Conservation (phyloP, 2,888 invertebrate genomes). For the Teleogryllus oceanicus region DNA sequence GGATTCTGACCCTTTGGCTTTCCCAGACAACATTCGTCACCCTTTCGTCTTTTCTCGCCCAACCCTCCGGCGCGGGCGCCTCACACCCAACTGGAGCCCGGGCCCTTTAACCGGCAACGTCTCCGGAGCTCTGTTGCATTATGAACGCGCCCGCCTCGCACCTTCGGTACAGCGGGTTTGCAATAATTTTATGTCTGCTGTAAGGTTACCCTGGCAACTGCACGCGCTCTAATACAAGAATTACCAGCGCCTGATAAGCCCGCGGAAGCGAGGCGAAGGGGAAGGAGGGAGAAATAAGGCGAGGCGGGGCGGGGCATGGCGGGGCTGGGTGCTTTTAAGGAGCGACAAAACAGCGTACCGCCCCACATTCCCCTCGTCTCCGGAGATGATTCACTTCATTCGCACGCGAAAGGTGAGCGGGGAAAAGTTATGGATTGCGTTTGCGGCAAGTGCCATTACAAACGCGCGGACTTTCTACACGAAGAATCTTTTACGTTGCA, state of each 20-base stretch:
- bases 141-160: neutral
- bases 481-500: neutral
- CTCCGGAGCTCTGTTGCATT: neutral
- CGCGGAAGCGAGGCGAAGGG: neutral
- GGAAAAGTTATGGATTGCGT: neutral
- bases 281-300: neutral
- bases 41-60: neutral
- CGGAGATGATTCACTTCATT: neutral
- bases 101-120: neutral
- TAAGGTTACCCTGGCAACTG: neutral
- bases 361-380: neutral
- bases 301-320: neutral
- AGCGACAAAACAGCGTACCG: neutral
- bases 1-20: no score
- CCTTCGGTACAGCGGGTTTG: neutral
- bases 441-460: neutral
- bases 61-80: no score
- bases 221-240: neutral
- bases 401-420: neutral
- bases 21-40: neutral
- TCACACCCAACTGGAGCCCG: no score
- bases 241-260: slow-evolving; percentile 1
- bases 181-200: slow-evolving; percentile 18
- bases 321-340: neutral
- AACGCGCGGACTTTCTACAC: neutral